These are phyloP conservation scores for rat (Rattus norvegicus) DNA, from an alignment of 2,113 vertebrate genomes.

Conservation along the genomic window GRCr8 NC_086019.1:31728001-31728500, in stretches of 20 bases:
- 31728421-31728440: too few species aligned
- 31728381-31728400: accelerated
- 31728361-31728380: too few species aligned
- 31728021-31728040: neutral
- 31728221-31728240: accelerated
- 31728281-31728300: accelerated
- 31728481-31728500: too few species aligned
- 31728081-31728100: neutral
- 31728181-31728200: neutral
- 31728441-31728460: too few species aligned
- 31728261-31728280: accelerated
- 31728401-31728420: too few species aligned
- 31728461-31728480: too few species aligned
- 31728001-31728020: constrained; percentile 42
- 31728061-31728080: too few species aligned
- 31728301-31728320: neutral
- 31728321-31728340: neutral
- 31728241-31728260: too few species aligned
- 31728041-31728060: neutral
- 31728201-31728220: neutral
- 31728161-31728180: accelerated
- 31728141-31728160: neutral
- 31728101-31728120: neutral
- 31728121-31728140: neutral
- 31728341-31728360: neutral